phyloP scores from a whole-genome alignment of 1,140 invertebrate genomes.

The Saccostrea glomerata region DNA sequence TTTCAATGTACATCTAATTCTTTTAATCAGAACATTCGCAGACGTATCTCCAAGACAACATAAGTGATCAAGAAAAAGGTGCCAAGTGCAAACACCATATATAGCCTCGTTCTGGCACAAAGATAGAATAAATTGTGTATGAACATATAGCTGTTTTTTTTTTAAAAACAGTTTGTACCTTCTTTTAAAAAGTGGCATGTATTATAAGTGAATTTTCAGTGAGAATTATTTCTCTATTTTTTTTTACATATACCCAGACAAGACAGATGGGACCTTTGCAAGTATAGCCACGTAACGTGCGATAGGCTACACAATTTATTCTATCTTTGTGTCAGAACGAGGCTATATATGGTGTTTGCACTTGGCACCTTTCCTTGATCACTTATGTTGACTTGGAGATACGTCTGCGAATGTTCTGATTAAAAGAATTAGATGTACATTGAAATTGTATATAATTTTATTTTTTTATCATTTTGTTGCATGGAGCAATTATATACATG shows the following conservation, averaged over 20 bases:
- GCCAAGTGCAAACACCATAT: not conserved
- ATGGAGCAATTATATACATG: no score
- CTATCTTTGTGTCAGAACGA: not conserved
- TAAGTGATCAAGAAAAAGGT: not conserved
- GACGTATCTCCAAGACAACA: not conserved
- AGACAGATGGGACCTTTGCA: not conserved
- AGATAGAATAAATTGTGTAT: not conserved
- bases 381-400: not conserved
- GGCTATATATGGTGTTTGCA: not conserved
- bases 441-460: no score
- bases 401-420: not conserved
- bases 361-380: not conserved
- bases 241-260: not conserved
- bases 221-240: not conserved
- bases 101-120: not conserved
- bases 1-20: no score
- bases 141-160: no score
- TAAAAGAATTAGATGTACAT: no score
- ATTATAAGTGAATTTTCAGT: no score
- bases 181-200: no score
- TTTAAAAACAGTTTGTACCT: no score
- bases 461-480: no score
- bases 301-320: not conserved
- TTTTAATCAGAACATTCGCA: not conserved
- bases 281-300: not conserved